Percentiles rank a stretch among this genome's conserved stretches.
Conservation (phyloP, 2,113 vertebrate genomes). For the Himantopus leucocephalus region DNA sequence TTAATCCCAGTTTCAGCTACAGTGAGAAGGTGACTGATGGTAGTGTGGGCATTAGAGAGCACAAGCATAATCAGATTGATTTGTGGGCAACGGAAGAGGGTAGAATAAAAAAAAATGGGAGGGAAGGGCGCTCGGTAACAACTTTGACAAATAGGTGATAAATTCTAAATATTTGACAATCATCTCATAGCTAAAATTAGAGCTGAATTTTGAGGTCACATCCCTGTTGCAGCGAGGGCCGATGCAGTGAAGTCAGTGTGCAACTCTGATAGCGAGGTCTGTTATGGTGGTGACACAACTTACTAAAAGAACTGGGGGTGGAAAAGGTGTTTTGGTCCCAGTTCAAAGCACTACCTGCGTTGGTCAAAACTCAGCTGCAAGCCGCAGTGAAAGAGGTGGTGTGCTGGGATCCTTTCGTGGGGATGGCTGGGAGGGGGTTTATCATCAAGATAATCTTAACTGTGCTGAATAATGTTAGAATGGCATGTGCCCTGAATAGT, state of each 20-base stretch:
- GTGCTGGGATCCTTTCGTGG: accelerated
- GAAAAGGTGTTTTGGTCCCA: neutral
- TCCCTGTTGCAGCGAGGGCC: neutral
- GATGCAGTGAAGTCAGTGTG: neutral
- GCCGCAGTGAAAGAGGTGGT: accelerated
- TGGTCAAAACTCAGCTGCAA: accelerated
- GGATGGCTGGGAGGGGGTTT: neutral
- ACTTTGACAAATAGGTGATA: neutral
- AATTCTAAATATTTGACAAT: neutral
- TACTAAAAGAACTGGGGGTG: neutral
- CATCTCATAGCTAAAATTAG: neutral
- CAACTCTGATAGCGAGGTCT: neutral
- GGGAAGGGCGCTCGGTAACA: neutral
- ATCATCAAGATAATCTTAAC: neutral
- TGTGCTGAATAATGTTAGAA: neutral
- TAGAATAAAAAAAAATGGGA: neutral
- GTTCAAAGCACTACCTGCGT: accelerated
- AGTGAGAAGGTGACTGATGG: neutral
- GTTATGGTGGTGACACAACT: neutral
- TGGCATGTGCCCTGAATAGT: neutral
- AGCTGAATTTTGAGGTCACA: neutral
- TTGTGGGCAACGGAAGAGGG: neutral
- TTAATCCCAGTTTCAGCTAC: neutral
- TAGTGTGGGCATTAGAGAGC: neutral
- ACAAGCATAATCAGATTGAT: neutral